These are phyloP conservation scores for Scolopax mira DNA, from an alignment of 2,113 vertebrate species.

Conservation along the genomic window DNA sequence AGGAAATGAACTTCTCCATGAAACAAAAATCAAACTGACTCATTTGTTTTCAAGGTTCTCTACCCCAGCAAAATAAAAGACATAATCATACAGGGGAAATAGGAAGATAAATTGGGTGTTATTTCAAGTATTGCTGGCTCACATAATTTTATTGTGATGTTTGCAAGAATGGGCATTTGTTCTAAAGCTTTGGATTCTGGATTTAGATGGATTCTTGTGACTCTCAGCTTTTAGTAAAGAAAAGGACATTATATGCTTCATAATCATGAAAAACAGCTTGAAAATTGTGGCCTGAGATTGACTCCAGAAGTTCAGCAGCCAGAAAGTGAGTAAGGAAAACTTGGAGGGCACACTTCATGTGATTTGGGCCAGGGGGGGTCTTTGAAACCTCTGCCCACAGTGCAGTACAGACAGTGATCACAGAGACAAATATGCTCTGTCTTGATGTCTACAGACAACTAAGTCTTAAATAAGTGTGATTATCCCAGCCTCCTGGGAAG, in stretches of 20 bases:
- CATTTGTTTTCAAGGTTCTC: slow-evolving; percentile 59
- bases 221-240: slow-evolving; percentile 13
- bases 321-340: not conserved
- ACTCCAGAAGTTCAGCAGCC: not conserved
- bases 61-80: slow-evolving; percentile 42
- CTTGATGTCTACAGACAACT: not conserved
- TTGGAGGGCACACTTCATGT: not conserved
- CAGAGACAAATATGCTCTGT: not conserved
- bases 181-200: slow-evolving; percentile 19
- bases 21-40: slow-evolving; percentile 63
- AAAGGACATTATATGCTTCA: not conserved
- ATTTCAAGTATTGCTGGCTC: slow-evolving; percentile 49
- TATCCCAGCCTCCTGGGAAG: not conserved
- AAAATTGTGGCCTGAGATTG: not conserved
- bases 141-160: slow-evolving; percentile 59
- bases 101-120: slow-evolving; percentile 54
- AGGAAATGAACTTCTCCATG: slow-evolving; percentile 37
- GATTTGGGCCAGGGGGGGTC: not conserved
- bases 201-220: slow-evolving; percentile 20
- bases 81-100: slow-evolving; percentile 58
- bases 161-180: slow-evolving; percentile 47
- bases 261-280: slow-evolving; percentile 8
- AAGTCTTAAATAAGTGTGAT: not conserved
- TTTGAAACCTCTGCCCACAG: not conserved
- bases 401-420: not conserved